phyloP scores from a whole-genome alignment of 2,888 invertebrate species.

The Automeris io region DNA sequence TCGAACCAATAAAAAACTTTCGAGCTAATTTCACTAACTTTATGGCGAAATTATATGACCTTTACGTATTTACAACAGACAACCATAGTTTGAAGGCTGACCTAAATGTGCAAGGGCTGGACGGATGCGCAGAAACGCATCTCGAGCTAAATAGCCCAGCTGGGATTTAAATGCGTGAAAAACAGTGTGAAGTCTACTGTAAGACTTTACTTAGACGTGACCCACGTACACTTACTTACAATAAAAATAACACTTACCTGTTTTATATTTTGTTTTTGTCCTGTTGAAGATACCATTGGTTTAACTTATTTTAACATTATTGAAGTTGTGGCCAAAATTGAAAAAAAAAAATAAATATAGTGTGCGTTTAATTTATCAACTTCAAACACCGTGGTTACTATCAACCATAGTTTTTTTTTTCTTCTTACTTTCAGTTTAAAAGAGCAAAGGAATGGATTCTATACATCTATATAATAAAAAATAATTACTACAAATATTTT shows the following conservation, averaged over 20 bases:
- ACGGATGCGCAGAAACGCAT: slow-evolving; percentile 54
- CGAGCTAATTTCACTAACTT: slow-evolving; percentile 31
- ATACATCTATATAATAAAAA: too few species aligned
- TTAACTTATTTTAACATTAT: slow-evolving; percentile 38
- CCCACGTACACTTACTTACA: slow-evolving; percentile 37
- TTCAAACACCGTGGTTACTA: slow-evolving; percentile 57
- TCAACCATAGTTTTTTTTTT: too few species aligned
- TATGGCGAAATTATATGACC: slow-evolving; percentile 48
- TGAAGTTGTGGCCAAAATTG: slow-evolving; percentile 29
- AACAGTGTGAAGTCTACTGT: slow-evolving; percentile 49
- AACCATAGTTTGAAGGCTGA: slow-evolving; percentile 22
- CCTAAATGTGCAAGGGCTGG: slow-evolving; percentile 30
- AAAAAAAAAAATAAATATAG: slow-evolving; percentile 30
- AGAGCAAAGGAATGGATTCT: too few species aligned
- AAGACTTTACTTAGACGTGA: slow-evolving; percentile 45
- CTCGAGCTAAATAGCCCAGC: slow-evolving; percentile 35
- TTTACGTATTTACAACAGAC: slow-evolving; percentile 36
- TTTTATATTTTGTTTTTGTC: slow-evolving; percentile 18
- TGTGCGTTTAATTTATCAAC: slow-evolving; percentile 48
- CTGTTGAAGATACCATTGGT: slow-evolving; percentile 29
- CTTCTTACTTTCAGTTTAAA: too few species aligned
- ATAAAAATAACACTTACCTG: slow-evolving; percentile 39
- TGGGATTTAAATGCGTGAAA: slow-evolving; percentile 53
- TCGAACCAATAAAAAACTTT: slow-evolving; percentile 39
- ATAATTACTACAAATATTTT: too few species aligned